Percentiles rank a stretch among this genome's conserved stretches.
These are phyloP conservation scores for Agrochola macilenta DNA, from an alignment of 2,888 invertebrate genomes.

Conservation along the genomic window DNA sequence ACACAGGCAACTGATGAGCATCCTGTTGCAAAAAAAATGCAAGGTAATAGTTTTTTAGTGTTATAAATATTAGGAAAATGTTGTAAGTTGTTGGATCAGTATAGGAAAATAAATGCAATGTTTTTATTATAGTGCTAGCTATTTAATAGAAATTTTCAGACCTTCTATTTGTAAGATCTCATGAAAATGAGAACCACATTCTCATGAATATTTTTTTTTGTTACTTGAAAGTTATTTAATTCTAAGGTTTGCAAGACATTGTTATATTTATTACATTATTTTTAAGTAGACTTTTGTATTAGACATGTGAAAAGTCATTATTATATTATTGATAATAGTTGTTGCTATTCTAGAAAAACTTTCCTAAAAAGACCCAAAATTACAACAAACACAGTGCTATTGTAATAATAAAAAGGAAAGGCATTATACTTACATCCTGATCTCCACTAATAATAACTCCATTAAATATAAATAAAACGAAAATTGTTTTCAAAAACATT, in stretches of 20 bases:
- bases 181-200: background rate
- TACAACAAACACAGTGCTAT: background rate
- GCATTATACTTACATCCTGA: conserved; percentile 72
- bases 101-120: background rate
- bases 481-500: conserved; percentile 75
- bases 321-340: background rate
- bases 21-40: background rate
- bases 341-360: background rate
- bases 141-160: background rate
- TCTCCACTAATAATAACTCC: conserved; percentile 66
- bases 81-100: background rate
- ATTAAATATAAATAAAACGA: conserved; percentile 69
- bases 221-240: background rate
- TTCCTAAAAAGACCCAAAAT: background rate
- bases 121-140: too few relatives aligned
- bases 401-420: background rate
- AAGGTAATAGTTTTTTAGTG: background rate
- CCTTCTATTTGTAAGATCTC: background rate
- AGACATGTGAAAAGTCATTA: background rate
- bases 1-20: background rate
- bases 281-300: background rate
- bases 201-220: background rate
- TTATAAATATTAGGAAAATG: too few relatives aligned
- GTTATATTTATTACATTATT: background rate
- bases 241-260: background rate